A percentile compares a stretch with the other conserved stretches of the same genome.
Conservation (phyloP, 2,113 vertebrate genomes). For the Dendropsophus ebraccatus region DNA sequence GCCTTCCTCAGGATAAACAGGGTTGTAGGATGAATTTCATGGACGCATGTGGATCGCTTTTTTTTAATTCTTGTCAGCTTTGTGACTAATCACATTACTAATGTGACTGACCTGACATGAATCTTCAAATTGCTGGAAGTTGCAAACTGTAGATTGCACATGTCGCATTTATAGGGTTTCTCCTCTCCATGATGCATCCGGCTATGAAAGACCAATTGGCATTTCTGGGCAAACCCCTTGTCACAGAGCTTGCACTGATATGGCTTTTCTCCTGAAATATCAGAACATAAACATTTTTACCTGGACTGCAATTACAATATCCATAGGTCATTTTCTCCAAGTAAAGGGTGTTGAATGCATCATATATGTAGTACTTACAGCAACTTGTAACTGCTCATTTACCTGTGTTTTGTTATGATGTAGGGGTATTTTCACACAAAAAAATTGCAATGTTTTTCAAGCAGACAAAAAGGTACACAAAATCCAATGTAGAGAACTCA, state of each 20-base stretch:
- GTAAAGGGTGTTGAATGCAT: background rate
- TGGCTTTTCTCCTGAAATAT: constrained; percentile 81
- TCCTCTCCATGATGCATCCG: constrained; percentile 92
- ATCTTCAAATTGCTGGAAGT: constrained; percentile 92
- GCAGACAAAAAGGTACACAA: too few species aligned
- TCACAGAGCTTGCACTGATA: constrained; percentile 84
- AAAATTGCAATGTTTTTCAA: too few species aligned
- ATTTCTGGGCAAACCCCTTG: constrained; percentile 90
- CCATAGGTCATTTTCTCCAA: background rate
- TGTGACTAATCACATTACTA: background rate
- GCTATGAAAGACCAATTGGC: constrained; percentile 89
- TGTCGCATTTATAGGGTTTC: constrained; percentile 87
- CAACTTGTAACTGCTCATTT: too few species aligned
- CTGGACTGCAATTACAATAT: background rate
- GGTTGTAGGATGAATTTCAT: too few species aligned
- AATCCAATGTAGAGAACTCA: too few species aligned
- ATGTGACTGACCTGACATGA: constrained; percentile 78
- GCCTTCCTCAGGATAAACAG: too few species aligned
- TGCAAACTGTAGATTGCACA: constrained; percentile 86
- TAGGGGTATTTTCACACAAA: too few species aligned
- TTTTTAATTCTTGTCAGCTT: too few species aligned
- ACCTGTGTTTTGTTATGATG: too few species aligned
- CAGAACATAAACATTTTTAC: constrained; percentile 33
- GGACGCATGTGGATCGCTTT: too few species aligned
- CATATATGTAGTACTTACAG: too few species aligned